Base-by-base conservation (phyloP, 35 echinoderm and acorn worm genomes). In the Lytechinus pictus region DNA sequence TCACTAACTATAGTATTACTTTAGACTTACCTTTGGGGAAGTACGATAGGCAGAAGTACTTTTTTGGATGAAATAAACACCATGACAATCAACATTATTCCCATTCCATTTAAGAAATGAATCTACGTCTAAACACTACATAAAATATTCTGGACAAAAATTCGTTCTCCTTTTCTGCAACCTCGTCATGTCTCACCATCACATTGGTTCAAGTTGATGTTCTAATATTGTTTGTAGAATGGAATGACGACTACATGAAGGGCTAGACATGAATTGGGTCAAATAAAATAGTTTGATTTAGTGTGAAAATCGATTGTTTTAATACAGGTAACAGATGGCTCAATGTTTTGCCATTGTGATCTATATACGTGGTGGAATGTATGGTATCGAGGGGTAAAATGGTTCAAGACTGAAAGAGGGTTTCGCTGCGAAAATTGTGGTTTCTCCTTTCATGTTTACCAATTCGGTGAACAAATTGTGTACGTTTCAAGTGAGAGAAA, bases 381-480 rank as follows among this genome's bases (percentile, higher is more conserved):
- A 44, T 33, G 29, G 88, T 27, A 52, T 90, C 88, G 88, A 44
- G 88, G 28, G 88, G 28, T 52, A 52, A 16, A 90, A 90, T 12
- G 12, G 28, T 12, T 52, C 10, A 33, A 90, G 88, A 44, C 88
- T 52, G 9, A 13, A 4, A 90, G 28, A 44, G 28, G 52, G 88
- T 90, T 90, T 90, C 13, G 28, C 13, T 54, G 16, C 28, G 28
- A 54, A 79, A 79, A 79, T 79, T 79, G 88, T 90, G 88, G 88
- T 90, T 90, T 90, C 88, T 90, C 29, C 88, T 90, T 90, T 90
- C 88, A 90, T 90, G 88, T 93, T 93, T 93, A 93, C 92, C 92
- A 93, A 93, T 93, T 93, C 54, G 52, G n/a, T 93, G 54, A 57
- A 57, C 53, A 93, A 93, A 93, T 93, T 93, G 54, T 93, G 88